phyloP scores from a whole-genome alignment of 2,113 vertebrate genomes.

The Rutilus rutilus region DNA sequence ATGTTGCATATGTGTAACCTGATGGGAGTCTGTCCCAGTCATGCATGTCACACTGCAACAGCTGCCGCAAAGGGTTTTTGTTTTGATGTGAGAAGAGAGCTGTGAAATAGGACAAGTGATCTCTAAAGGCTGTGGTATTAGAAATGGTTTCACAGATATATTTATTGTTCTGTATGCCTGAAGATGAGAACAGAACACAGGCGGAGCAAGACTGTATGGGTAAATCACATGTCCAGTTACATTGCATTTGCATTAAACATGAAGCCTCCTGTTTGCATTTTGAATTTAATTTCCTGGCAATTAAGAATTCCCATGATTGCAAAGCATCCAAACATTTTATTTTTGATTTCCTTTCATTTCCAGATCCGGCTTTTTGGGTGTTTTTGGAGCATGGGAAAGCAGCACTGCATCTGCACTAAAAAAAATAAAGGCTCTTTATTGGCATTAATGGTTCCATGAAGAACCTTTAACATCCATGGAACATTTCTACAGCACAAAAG shows the following conservation, averaged over 20 bases:
- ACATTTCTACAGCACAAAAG: not conserved
- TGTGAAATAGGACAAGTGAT: slow-evolving; percentile 10
- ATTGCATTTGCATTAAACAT: no score
- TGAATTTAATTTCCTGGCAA: not conserved
- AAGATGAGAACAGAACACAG: not conserved
- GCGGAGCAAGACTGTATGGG: not conserved
- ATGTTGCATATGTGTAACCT: not conserved
- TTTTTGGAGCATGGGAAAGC: not conserved
- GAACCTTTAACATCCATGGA: not conserved
- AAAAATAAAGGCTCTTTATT: not conserved
- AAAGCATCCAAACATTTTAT: not conserved
- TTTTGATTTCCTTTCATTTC: not conserved
- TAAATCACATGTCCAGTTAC: not conserved
- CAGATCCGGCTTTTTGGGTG: no score
- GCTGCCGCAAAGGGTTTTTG: not conserved
- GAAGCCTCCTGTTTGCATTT: no score
- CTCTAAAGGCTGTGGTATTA: slow-evolving; percentile 4
- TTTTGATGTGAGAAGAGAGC: not conserved
- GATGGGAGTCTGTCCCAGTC: slow-evolving; percentile 1
- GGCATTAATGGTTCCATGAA: not conserved
- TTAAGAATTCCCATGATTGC: not conserved
- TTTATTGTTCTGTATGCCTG: not conserved
- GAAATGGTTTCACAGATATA: not conserved
- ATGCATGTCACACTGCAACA: not conserved
- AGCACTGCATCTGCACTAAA: not conserved